Conservation (phyloP, 2,888 invertebrate species). For the Chrysolina americana region DNA sequence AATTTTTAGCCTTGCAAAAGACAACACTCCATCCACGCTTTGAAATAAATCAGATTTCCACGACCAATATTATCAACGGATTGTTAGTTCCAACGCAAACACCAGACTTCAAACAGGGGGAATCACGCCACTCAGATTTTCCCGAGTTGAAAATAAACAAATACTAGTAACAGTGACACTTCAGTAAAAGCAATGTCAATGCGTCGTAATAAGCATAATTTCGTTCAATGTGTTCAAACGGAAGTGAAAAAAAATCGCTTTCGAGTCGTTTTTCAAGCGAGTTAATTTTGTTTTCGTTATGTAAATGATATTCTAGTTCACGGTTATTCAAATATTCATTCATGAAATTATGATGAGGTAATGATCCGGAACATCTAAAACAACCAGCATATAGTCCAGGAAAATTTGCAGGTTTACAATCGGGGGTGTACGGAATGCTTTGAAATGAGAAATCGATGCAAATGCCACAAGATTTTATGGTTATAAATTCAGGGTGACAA, state of each 20-base stretch:
- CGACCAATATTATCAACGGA: constrained; percentile 30
- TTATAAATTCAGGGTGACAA: no score
- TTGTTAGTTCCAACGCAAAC: constrained; percentile 20
- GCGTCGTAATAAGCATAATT: not conserved
- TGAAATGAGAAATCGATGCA: no score
- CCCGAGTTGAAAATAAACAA: not conserved
- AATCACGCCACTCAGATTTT: constrained; percentile 9
- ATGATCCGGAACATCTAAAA: constrained; percentile 2
- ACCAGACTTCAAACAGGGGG: not conserved
- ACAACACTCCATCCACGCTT: not conserved
- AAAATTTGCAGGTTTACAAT: no score
- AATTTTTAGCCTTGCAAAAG: no score
- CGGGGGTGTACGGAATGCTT: no score
- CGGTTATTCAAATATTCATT: not conserved
- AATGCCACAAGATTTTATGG: no score
- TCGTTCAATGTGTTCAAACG: not conserved
- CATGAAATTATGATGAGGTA: not conserved
- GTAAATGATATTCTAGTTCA: constrained; percentile 10
- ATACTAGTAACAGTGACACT: not conserved
- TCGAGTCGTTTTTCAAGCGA: not conserved
- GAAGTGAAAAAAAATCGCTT: not conserved
- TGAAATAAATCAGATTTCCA: constrained; percentile 24
- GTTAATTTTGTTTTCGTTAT: not conserved
- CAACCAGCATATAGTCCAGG: not conserved
- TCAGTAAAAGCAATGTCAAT: not conserved